Base-by-base conservation (phyloP, 2,888 invertebrate species). In the Sturmia bella region DNA sequence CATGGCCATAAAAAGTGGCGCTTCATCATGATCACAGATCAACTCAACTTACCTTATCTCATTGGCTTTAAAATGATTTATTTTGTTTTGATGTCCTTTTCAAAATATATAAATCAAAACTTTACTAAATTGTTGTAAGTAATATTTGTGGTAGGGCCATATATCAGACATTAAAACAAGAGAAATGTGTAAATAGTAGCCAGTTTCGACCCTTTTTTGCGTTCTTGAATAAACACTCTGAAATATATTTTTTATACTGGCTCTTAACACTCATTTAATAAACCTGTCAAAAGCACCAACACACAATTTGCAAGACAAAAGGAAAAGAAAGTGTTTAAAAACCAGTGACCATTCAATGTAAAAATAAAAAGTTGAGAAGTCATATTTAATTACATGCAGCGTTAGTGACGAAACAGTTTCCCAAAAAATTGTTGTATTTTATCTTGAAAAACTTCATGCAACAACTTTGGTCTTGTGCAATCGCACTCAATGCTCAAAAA, bases 211-310 rank as follows among this genome's bases (percentile, higher is more conserved):
- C n/a, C n/a, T n/a, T n/a, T n/a, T n/a, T n/a, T n/a, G n/a, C n/a
- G n/a, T n/a, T n/a, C n/a, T n/a, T n/a, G n/a, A n/a, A n/a, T n/a
- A n/a, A n/a, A n/a, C n/a, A n/a, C n/a, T n/a, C n/a, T n/a, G n/a
- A n/a, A n/a, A n/a, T n/a, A n/a, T n/a, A n/a, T n/a, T n/a, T n/a
- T n/a, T n/a, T n/a, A n/a, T n/a, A 59, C 59, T 41, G 24, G 59
- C 43, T 54, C 39, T 78, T 59, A 64, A 72, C 64, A 52, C 57
- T 64, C 4, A 59, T 43, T 66, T 52, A 57, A 78, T 41, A 73
- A 50, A 64, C 39, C 63, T 27, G 19, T 63, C n/a, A n/a, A n/a
- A n/a, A n/a, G n/a, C 48, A 48, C 48, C 17, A 6, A 63, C 27
- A 48, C 3, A 32, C 64, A 48, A 64, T 41, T 6, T 15, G 32